Percentiles rank a stretch among this genome's conserved stretches.
Evolutionary conservation across 2,113 vertebrate genomes (phyloP).

Genomic region (Eulemur rufifrons): DNA sequence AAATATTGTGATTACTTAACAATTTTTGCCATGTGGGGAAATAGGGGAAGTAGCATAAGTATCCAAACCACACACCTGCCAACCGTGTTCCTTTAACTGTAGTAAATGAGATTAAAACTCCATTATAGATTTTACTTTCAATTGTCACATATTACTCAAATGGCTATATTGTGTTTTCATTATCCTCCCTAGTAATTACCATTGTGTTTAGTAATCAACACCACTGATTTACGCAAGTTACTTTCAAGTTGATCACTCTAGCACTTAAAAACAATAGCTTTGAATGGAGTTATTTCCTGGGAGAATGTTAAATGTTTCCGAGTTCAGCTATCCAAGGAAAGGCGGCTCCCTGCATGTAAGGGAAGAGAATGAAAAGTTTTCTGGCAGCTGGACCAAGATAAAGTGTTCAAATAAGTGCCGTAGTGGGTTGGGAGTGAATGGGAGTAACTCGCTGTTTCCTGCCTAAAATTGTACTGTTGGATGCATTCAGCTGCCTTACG

Average conservation of each 20-base stretch:
- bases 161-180: constrained; percentile 43
- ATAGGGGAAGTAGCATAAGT: not conserved
- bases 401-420: constrained; percentile 76
- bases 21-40: not conserved
- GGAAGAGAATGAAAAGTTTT: constrained; percentile 83
- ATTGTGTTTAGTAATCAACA: constrained; percentile 79
- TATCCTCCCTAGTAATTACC: constrained; percentile 61
- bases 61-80: not conserved
- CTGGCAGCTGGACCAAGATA: constrained; percentile 80
- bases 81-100: not conserved
- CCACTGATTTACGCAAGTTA: constrained; percentile 76
- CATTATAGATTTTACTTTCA: constrained; percentile 33
- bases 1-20: not conserved
- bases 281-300: constrained; percentile 77
- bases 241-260: constrained; percentile 68
- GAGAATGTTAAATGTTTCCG: constrained; percentile 79
- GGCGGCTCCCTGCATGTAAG: constrained; percentile 72
- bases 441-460: constrained; percentile 82
- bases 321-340: constrained; percentile 79
- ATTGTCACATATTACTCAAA: constrained; percentile 25
- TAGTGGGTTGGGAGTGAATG: constrained; percentile 76
- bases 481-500: constrained; percentile 73
- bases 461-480: constrained; percentile 70
- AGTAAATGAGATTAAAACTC: not conserved
- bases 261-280: constrained; percentile 74